Base-by-base conservation (phyloP, 2,113 vertebrate species). In the Sinosuthora webbiana region DNA sequence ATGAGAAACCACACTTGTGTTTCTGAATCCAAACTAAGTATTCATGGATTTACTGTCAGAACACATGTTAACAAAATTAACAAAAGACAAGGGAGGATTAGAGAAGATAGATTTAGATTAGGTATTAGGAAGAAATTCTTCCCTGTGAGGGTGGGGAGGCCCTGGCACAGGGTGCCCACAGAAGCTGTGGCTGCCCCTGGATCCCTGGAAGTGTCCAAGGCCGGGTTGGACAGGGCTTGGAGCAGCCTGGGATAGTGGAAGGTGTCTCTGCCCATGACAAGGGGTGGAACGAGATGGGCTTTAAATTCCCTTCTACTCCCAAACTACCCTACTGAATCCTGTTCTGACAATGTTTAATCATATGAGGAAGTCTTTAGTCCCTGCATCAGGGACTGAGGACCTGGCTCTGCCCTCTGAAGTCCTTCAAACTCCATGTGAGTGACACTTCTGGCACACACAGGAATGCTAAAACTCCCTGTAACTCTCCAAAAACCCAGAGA, bases 161-260 rank as follows among this genome's bases (percentile, higher is more conserved):
- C 7, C 41, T 21, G 53, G 33, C 45, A 60, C 49, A 70, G 47
- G 39, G 0, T 47, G 10, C 24, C 30, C 74, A 49, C 13, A 49
- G 67, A 1, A 80, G 31, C 35, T 71, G 57, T 35, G 57, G 35
- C 42, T 80, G 57, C 42, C 11, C 25, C 31, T n/a, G n/a, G n/a
- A 73, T 27, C 31, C 42, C 42, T 80, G 57, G 11, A 4, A 57
- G 27, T 33, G 20, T 35, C 0, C 65, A 30, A 79, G 49, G 56
- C 47, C 3, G 47, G 30, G 7, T 0, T 69, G 65, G n/a, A 41
- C 0, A 0, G 23, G 30, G 65, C 65, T 70, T 42, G 50, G 17
- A 64, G 11, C 57, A 35, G 1, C 6, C 42, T 80, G 59, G 31
- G 18, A 1, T 1, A 33, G 37, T 14, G 11, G 14, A 20, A 57